Evolutionary conservation across 2,888 invertebrate genomes (phyloP), one percentile per base, ranked within the genome.

Genomic region (Cosmia trapezina): DNA sequence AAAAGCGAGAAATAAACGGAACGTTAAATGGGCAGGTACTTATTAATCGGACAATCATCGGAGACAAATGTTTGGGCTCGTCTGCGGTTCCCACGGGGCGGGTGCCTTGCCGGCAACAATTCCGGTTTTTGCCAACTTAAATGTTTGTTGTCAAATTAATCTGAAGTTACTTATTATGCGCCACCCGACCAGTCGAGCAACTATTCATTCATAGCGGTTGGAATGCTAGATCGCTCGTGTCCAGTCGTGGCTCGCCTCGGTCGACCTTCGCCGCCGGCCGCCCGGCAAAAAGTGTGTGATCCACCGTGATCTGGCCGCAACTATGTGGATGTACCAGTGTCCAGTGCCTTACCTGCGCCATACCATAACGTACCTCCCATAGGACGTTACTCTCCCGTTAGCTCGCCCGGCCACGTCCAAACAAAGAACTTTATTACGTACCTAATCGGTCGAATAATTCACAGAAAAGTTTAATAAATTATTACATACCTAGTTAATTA

Each of bases 101-200:
- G 93, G 92, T 93, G 94, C 93, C 91, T 70, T 76, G 84, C 69
- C 84, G 88, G 87, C 88, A 80, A 88, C 86, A 89, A 93, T 91
- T 93, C 95, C 95, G 95, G 95, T 95, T 96, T 94, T 94, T 91
- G 93, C 95, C 88, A 93, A 93, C 95, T 93, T 92, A 93, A 94
- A 94, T 93, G 94, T 95, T 95, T 96, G 95, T 96, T 95, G 95
- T 95, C 95, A 96, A 96, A 95, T 96, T 95, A 94, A 95, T 95
- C 95, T 94, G 92, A 92, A 93, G 93, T 93, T 88, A 91, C 92
- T 94, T 93, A 94, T 94, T 94, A 94, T 95, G 94, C 93, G 92
- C 88, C 88, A 88, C 90, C 87, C 90, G 91, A 95, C 95, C 93
- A 92, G 96, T 96, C 92, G 89, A 88, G 91, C 93, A 88, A 93